These are phyloP conservation scores for Labia minor DNA, from an alignment of 2,888 invertebrate species.

Conservation along the genomic window DNA sequence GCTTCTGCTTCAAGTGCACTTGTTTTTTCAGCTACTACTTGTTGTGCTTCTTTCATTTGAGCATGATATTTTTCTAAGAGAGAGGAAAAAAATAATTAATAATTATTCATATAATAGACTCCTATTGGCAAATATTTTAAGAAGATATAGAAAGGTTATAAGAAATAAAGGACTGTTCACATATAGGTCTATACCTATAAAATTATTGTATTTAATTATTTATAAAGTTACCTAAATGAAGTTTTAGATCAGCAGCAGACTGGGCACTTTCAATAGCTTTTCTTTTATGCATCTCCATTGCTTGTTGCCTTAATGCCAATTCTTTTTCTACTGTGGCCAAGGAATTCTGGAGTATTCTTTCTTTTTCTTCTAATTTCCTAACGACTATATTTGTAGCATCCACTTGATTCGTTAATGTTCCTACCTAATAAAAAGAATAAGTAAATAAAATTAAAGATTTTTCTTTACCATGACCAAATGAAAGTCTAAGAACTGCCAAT, in stretches of 20 bases:
- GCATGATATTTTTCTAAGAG: slow-evolving; percentile 86
- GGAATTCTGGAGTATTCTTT: slow-evolving; percentile 81
- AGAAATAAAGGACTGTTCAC: too few species aligned
- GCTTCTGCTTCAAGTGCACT: slow-evolving; percentile 91
- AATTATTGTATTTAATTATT: too few species aligned
- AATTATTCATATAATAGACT: slow-evolving; percentile 3
- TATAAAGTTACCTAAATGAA: slow-evolving; percentile 82
- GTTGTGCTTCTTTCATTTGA: slow-evolving; percentile 95
- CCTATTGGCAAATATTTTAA: too few species aligned
- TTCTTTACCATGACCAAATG: too few species aligned
- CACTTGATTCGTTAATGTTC: slow-evolving; percentile 73
- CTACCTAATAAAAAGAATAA: slow-evolving; percentile 40
- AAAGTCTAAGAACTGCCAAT: too few species aligned
- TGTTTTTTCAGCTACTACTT: slow-evolving; percentile 93
- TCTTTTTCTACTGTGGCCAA: slow-evolving; percentile 91
- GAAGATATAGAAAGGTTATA: too few species aligned
- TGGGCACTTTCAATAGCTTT: slow-evolving; percentile 97
- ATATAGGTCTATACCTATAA: too few species aligned
- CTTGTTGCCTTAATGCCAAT: slow-evolving; percentile 80
- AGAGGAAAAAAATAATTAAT: slow-evolving; percentile 20
- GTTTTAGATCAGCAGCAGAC: slow-evolving; percentile 89
- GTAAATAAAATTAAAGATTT: neutral
- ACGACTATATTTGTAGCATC: slow-evolving; percentile 92
- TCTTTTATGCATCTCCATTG: slow-evolving; percentile 95
- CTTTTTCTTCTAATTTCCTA: slow-evolving; percentile 90